Percentiles rank a stretch among this genome's conserved stretches.
Conservation (phyloP, 64 coral and sea anemone species). For the Porites australiensis region DNA sequence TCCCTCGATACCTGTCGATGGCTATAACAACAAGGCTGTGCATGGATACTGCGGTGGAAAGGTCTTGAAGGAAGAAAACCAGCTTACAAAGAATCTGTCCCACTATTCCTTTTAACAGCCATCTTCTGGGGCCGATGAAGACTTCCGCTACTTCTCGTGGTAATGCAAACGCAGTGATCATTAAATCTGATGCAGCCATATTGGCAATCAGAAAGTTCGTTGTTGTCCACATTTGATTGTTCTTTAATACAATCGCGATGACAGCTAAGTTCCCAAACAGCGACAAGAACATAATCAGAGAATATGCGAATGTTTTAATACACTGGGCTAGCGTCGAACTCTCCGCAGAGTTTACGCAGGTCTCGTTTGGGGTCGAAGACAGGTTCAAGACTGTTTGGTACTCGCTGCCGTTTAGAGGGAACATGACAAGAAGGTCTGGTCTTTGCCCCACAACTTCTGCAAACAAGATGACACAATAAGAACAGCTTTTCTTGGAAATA, state of each 20-base stretch:
- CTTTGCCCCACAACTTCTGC: background rate
- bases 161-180: slow-evolving; percentile 7
- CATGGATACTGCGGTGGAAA: no score
- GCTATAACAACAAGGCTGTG: no score
- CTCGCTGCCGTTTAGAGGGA: background rate
- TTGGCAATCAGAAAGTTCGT: slow-evolving; percentile 48
- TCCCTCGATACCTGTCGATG: no score
- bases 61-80: no score
- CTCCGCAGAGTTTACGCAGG: background rate
- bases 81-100: background rate
- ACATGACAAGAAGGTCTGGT: background rate
- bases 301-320: background rate
- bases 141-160: background rate
- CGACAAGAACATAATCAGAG: slow-evolving; percentile 10
- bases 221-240: slow-evolving; percentile 14
- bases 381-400: background rate
- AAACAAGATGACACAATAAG: background rate
- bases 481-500: no score
- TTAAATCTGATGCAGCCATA: slow-evolving; percentile 47
- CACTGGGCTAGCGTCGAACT: background rate
- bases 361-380: background rate
- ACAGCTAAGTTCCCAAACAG: slow-evolving; percentile 39
- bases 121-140: background rate
- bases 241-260: background rate
- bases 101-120: background rate